Evolutionary conservation across 1,140 invertebrate genomes (phyloP).

Genomic region (Archivesica marissinica): DNA sequence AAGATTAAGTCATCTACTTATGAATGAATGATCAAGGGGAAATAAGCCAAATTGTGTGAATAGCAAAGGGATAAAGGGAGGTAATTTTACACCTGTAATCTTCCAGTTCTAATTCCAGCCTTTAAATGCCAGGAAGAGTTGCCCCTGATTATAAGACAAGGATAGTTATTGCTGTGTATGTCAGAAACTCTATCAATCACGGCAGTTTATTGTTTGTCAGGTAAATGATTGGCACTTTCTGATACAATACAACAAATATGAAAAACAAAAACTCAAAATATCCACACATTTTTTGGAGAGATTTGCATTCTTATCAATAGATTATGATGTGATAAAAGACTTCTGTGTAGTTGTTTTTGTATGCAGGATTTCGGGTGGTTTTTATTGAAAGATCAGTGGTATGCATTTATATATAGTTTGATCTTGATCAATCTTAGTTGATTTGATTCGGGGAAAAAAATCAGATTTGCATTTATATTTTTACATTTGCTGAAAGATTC

Average conservation of each 20-base stretch:
- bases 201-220: conserved; percentile 3
- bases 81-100: no score
- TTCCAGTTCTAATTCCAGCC: neutral
- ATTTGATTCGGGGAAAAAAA: neutral
- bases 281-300: neutral
- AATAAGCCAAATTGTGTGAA: no score
- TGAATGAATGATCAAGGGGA: no score
- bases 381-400: neutral
- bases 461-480: no score
- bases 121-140: neutral
- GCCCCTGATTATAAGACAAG: neutral
- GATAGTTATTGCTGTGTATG: neutral
- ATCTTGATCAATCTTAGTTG: neutral
- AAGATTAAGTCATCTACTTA: no score
- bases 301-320: conserved; percentile 10
- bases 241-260: conserved; percentile 29
- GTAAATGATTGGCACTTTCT: conserved; percentile 29
- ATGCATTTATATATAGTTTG: conserved; percentile 8
- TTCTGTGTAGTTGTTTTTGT: neutral
- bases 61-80: no score
- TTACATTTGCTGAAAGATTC: no score
- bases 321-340: conserved; percentile 11
- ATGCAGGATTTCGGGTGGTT: no score
- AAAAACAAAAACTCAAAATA: conserved; percentile 39
- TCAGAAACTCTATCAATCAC: conserved; percentile 21